Percentiles rank a stretch among this genome's conserved stretches.
Conservation (phyloP, 1,140 invertebrate genomes). For the Dendrolimus punctatus region DNA sequence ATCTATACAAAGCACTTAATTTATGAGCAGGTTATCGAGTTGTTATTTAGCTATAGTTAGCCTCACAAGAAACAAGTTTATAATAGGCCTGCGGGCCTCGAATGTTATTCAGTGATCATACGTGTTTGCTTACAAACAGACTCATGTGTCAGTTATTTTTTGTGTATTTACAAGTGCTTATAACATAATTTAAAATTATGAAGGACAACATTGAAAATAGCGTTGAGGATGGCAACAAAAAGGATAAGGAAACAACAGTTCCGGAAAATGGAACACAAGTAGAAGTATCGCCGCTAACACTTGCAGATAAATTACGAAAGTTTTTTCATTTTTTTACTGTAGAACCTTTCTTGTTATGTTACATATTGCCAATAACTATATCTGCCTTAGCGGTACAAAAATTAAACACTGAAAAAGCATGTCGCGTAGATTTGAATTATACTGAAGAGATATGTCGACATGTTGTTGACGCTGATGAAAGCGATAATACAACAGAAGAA, state of each 20-base stretch:
- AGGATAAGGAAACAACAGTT: conserved; percentile 4
- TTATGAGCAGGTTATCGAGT: no score
- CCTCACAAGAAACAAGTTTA: no score
- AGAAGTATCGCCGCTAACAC: neutral
- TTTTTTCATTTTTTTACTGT: conserved; percentile 62
- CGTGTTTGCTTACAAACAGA: no score
- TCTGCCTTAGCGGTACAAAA: conserved; percentile 70
- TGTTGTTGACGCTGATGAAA: conserved; percentile 49
- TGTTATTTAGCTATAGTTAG: no score
- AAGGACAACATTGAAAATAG: no score
- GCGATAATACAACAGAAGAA: conserved; percentile 24
- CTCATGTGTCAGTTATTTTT: no score
- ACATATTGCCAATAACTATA: conserved; percentile 69
- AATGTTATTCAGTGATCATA: no score
- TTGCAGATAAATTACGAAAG: conserved; percentile 15
- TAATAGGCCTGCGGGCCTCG: no score
- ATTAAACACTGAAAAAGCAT: conserved; percentile 75
- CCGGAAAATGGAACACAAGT: no score
- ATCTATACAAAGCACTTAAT: no score
- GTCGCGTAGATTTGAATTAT: conserved; percentile 72
- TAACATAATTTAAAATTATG: no score
- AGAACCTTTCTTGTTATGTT: conserved; percentile 72
- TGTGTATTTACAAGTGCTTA: no score
- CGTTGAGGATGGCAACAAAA: neutral
- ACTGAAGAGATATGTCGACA: conserved; percentile 66